phyloP scores from a whole-genome alignment of 2,113 vertebrate genomes.

The Reinhardtius hippoglossoides region DNA sequence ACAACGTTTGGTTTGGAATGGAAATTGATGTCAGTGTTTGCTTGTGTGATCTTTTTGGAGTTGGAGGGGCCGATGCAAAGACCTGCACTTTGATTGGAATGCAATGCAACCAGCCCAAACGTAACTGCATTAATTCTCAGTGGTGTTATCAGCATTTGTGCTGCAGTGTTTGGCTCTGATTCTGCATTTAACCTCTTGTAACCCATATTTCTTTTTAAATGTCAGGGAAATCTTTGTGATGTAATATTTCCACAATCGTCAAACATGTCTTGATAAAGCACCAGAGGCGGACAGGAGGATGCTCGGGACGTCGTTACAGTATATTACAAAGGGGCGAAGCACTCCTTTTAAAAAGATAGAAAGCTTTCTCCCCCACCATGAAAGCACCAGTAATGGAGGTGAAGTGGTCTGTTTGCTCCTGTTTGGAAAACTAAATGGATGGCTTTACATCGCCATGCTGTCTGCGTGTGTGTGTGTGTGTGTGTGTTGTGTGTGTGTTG shows the following conservation, averaged over 20 bases:
- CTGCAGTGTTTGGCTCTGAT: constrained; percentile 1
- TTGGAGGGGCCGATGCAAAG: not conserved
- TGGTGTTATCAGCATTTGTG: constrained; percentile 33
- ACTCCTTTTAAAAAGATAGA: constrained; percentile 58
- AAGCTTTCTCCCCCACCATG: constrained; percentile 63
- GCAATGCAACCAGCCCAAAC: constrained; percentile 1
- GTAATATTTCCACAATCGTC: constrained; percentile 22
- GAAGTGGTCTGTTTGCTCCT: constrained; percentile 75
- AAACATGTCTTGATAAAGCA: constrained; percentile 47
- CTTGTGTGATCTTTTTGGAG: constrained; percentile 18
- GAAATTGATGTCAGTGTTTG: constrained; percentile 38
- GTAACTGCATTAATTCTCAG: constrained; percentile 13
- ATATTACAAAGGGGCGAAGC: constrained; percentile 67
- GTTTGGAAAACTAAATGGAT: constrained; percentile 75
- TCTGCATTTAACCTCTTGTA: not conserved
- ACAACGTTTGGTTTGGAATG: constrained; percentile 34
- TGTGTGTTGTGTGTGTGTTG: too few relatives aligned
- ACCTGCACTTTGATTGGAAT: constrained; percentile 10
- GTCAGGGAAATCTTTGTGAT: constrained; percentile 22
- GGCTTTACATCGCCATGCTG: constrained; percentile 53
- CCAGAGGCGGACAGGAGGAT: constrained; percentile 24
- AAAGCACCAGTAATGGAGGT: constrained; percentile 76
- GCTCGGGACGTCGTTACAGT: constrained; percentile 61
- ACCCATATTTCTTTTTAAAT: constrained; percentile 12
- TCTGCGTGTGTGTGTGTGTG: not conserved